Evolutionary conservation across 2,797 vertebrate genomes (phyloP).

Genomic region (Onychomys leucogaster): DNA sequence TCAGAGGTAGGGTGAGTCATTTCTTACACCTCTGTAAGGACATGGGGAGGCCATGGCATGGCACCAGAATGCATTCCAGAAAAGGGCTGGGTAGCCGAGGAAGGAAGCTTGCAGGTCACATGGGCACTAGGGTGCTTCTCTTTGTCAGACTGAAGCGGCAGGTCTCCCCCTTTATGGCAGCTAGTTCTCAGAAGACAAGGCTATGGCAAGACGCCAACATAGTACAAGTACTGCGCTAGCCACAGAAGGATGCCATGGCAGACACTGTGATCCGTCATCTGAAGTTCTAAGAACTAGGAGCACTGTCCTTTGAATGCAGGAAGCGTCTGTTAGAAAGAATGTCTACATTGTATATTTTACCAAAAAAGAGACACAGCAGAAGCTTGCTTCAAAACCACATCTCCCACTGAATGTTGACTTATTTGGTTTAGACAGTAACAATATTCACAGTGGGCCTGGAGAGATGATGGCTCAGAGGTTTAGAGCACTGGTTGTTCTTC

Average conservation of each 20-base stretch:
- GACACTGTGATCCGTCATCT: background rate
- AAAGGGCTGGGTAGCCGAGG: conserved; percentile 9
- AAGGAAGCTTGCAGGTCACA: background rate
- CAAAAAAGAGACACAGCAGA: background rate
- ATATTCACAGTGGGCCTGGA: background rate
- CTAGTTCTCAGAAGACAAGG: background rate
- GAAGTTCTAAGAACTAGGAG: background rate
- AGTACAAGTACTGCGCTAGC: background rate
- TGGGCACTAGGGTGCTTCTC: background rate
- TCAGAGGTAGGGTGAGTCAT: conserved; percentile 66
- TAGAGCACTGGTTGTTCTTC: background rate
- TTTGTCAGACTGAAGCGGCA: background rate
- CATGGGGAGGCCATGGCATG: background rate
- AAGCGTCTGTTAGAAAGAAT: background rate
- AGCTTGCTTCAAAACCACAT: background rate
- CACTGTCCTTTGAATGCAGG: background rate
- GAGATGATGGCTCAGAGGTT: background rate
- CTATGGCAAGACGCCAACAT: background rate
- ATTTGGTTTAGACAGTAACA: conserved; percentile 1
- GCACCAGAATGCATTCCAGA: conserved; percentile 39
- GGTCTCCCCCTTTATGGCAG: background rate
- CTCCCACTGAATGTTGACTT: background rate
- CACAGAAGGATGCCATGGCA: background rate
- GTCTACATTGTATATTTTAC: background rate
- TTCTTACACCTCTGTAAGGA: background rate